Conservation (phyloP, 2,888 invertebrate species). For the Gisinianus flammeolus region DNA sequence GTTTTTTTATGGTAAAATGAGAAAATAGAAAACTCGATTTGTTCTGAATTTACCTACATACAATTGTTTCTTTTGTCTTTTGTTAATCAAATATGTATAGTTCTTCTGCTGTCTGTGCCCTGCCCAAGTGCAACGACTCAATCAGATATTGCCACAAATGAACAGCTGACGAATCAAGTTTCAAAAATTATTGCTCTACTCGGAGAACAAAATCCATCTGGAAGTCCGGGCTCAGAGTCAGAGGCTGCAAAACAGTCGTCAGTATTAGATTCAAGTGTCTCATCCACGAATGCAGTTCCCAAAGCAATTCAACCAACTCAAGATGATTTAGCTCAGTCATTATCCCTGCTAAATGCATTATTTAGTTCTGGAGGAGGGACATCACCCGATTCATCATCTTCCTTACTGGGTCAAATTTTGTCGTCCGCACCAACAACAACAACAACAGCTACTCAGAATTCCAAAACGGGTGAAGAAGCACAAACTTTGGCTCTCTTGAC, state of each 20-base stretch:
- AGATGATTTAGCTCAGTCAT: slow-evolving; percentile 47
- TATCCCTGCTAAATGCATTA: slow-evolving; percentile 50
- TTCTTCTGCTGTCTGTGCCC: not conserved
- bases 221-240: not conserved
- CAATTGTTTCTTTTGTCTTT: not conserved
- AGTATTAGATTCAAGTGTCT: not conserved
- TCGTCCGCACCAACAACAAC: not conserved
- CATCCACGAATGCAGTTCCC: no score
- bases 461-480: slow-evolving; percentile 2
- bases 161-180: slow-evolving; percentile 29
- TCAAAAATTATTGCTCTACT: slow-evolving; percentile 16
- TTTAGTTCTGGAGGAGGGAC: slow-evolving; percentile 40
- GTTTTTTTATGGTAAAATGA: no score
- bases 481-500: slow-evolving; percentile 21
- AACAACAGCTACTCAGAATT: slow-evolving; percentile 14
- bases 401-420: slow-evolving; percentile 10
- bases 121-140: not conserved
- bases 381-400: slow-evolving; percentile 39
- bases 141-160: slow-evolving; percentile 62
- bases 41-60: no score
- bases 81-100: no score
- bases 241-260: not conserved
- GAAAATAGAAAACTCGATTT: no score
- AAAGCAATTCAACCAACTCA: slow-evolving; percentile 36
- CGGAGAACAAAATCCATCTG: not conserved